Evolutionary conservation across 2,113 vertebrate species (phyloP).

Genomic region (Picathartes gymnocephalus): DNA sequence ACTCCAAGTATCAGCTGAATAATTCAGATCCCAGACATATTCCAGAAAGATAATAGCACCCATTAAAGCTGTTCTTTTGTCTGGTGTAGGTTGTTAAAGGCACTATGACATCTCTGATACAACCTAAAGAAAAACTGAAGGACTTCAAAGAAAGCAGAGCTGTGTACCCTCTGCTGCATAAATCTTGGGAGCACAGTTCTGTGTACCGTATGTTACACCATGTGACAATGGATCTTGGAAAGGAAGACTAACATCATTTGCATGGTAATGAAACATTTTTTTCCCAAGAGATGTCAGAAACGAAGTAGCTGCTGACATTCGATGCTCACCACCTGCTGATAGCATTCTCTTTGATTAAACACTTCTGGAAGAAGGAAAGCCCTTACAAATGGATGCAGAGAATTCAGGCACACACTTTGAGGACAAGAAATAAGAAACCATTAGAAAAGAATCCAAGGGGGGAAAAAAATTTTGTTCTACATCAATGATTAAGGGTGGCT

Average conservation of each 20-base stretch:
- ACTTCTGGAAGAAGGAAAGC: background rate
- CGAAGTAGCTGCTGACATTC: background rate
- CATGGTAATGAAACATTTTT: slow-evolving; percentile 33
- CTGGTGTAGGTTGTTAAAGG: background rate
- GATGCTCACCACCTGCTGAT: slow-evolving; percentile 18
- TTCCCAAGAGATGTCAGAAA: background rate
- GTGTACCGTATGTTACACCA: background rate
- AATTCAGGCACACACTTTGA: background rate
- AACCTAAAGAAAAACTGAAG: background rate
- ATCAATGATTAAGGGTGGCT: background rate
- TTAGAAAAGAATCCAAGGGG: background rate
- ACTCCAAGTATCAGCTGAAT: background rate
- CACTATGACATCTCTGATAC: background rate
- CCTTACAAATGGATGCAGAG: slow-evolving; percentile 3
- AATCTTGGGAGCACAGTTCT: background rate
- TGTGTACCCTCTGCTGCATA: background rate
- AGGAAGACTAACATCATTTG: slow-evolving; percentile 8
- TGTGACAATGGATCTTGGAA: background rate
- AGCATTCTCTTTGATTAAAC: slow-evolving; percentile 24
- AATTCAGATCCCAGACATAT: background rate
- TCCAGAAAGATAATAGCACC: background rate
- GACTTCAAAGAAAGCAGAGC: background rate
- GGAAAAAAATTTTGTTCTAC: background rate
- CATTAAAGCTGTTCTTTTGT: background rate
- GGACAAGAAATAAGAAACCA: background rate